These are phyloP conservation scores for Philonicus albiceps DNA, from an alignment of 2,888 invertebrate species.

Conservation along the genomic window DNA sequence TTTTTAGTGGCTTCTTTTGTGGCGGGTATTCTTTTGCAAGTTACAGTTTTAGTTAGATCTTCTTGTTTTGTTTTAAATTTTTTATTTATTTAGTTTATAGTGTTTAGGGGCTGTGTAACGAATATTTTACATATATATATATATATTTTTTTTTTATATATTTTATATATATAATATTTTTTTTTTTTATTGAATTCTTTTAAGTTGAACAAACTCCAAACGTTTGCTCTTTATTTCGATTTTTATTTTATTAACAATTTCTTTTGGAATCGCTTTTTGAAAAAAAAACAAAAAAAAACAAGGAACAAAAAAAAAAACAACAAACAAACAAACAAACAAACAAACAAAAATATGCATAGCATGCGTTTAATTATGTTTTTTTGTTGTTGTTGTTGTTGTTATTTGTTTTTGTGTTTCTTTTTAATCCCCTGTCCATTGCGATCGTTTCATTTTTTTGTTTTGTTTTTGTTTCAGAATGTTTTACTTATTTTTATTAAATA, in stretches of 20 bases:
- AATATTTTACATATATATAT: not conserved
- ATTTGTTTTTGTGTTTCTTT: not conserved
- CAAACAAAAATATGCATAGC: not conserved
- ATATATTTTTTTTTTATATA: not conserved
- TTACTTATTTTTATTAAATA: not conserved
- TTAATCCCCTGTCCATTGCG: not conserved
- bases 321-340: not conserved
- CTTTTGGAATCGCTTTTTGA: not conserved
- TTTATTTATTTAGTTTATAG: too few species aligned
- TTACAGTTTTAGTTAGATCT: not conserved
- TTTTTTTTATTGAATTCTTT: not conserved
- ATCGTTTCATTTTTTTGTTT: not conserved
- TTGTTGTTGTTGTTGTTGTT: not conserved
- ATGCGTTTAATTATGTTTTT: not conserved
- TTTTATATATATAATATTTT: not conserved
- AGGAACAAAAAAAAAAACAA: too few species aligned
- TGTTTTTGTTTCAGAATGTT: not conserved
- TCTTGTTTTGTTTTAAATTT: too few species aligned
- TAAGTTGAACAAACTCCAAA: not conserved
- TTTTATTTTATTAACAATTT: not conserved
- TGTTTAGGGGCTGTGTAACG: not conserved
- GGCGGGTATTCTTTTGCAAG: not conserved
- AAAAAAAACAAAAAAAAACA: not conserved
- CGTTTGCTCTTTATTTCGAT: not conserved
- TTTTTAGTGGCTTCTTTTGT: not conserved